A percentile compares a stretch with the other conserved stretches of the same genome.
These are phyloP conservation scores for Atethmia centrago DNA, from an alignment of 2,888 invertebrate species.

Conservation along the genomic window DNA sequence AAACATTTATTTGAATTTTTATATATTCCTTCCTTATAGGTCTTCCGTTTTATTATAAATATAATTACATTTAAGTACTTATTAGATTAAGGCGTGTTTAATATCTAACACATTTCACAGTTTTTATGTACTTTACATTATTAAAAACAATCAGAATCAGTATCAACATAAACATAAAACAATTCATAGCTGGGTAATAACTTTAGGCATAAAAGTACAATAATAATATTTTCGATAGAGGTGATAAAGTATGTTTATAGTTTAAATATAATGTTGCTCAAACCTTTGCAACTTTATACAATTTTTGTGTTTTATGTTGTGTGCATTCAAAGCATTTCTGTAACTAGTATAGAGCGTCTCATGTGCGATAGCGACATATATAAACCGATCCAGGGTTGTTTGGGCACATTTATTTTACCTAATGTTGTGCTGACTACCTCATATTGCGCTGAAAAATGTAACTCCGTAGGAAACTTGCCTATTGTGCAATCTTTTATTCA, in stretches of 20 bases:
- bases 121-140: background rate
- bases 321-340: constrained; percentile 57
- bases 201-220: constrained; percentile 34
- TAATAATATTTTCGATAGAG: constrained; percentile 9
- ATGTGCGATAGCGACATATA: constrained; percentile 66
- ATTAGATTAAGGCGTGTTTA: background rate
- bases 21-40: too few relatives aligned
- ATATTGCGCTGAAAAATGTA: constrained; percentile 76
- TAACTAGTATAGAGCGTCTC: constrained; percentile 70
- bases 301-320: constrained; percentile 41
- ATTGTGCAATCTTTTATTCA: constrained; percentile 62
- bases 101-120: too few relatives aligned
- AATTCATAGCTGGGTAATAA: constrained; percentile 5
- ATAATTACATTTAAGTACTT: too few relatives aligned
- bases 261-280: constrained; percentile 42
- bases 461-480: constrained; percentile 58
- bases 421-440: constrained; percentile 75
- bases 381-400: constrained; percentile 68
- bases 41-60: too few relatives aligned
- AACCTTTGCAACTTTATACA: constrained; percentile 31
- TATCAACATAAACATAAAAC: constrained; percentile 8
- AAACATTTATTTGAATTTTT: too few relatives aligned
- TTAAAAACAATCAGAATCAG: background rate
- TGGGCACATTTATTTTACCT: constrained; percentile 74
- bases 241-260: constrained; percentile 43